Conservation (phyloP, 2,888 invertebrate genomes). For the Electrophaes corylata region DNA sequence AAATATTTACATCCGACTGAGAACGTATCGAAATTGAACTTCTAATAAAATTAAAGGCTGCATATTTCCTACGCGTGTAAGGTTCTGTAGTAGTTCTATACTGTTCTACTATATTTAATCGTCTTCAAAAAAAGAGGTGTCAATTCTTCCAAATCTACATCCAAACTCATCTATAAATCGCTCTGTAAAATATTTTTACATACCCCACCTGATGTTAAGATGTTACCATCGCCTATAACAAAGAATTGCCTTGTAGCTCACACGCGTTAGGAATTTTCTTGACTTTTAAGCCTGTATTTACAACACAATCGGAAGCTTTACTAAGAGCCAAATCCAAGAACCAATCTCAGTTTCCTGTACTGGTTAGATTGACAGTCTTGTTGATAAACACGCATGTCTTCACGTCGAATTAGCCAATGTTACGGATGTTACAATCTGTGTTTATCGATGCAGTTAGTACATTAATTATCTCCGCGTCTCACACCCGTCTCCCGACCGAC, state of each 20-base stretch:
- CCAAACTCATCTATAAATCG: no score
- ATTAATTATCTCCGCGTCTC: slow-evolving; percentile 35
- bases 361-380: slow-evolving; percentile 10
- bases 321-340: neutral
- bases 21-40: neutral
- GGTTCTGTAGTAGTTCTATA: no score
- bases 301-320: neutral
- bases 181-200: no score
- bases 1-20: slow-evolving; percentile 9
- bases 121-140: no score
- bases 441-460: slow-evolving; percentile 13
- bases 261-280: no score
- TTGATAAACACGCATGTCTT: slow-evolving; percentile 28
- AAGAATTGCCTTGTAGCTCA: no score
- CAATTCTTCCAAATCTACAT: no score
- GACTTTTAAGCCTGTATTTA: neutral
- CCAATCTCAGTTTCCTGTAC: neutral
- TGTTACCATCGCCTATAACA: no score
- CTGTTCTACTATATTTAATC: no score
- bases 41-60: neutral
- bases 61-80: neutral
- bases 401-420: slow-evolving; percentile 24
- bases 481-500: slow-evolving; percentile 24
- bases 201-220: no score
- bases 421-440: slow-evolving; percentile 24